Conservation (phyloP, 2,888 invertebrate genomes). For the Lasioglossum marginatum region DNA sequence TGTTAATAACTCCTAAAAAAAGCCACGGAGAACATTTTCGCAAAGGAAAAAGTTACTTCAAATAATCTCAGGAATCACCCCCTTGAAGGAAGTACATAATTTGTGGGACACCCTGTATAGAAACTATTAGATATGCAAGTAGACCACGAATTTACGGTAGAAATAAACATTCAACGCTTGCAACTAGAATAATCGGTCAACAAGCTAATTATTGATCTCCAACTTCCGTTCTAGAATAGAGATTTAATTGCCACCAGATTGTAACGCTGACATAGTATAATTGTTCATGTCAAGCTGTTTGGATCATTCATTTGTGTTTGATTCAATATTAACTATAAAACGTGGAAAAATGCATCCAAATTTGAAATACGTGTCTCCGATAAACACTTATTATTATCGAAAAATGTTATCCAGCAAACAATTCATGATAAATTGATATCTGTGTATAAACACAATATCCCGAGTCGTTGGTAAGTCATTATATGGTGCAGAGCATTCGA, state of each 20-base stretch:
- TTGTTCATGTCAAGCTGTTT: not conserved
- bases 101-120: not conserved
- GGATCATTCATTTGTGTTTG: not conserved
- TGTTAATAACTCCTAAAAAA: too few relatives aligned
- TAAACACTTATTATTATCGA: not conserved
- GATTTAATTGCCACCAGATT: not conserved
- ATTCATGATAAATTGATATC: not conserved
- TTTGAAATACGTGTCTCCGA: not conserved
- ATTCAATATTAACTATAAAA: not conserved
- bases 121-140: not conserved
- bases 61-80: too few relatives aligned
- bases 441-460: not conserved
- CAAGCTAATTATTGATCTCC: not conserved
- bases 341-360: not conserved
- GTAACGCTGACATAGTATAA: not conserved
- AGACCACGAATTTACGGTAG: not conserved
- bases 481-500: not conserved
- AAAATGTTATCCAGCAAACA: not conserved
- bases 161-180: not conserved
- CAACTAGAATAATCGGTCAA: not conserved
- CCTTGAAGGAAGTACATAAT: too few relatives aligned
- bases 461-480: slow-evolving; percentile 1
- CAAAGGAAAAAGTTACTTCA: too few relatives aligned
- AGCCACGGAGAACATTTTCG: too few relatives aligned
- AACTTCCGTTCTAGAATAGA: not conserved